Base-by-base conservation (phyloP, 2,797 vertebrate genomes). In the Gallinago solitaria region DNA sequence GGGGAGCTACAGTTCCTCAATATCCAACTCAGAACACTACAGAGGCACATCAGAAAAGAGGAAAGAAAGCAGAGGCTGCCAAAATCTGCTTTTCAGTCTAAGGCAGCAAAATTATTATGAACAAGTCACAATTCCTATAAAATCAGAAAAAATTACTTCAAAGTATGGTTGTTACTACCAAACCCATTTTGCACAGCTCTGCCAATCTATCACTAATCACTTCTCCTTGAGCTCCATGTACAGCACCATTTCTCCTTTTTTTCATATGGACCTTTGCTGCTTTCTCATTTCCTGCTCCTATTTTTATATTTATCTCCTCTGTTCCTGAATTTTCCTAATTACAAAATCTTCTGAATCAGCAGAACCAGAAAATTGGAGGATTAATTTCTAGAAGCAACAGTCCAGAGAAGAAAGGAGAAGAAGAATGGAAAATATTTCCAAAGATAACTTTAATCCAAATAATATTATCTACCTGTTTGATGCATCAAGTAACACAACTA, bases 371-470 rank as follows among this genome's bases (percentile, higher is more conserved):
- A 74, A 11, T 53, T 6, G 1, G 27, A 77, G 51, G 14, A 84
- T 28, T n/a, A 33, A 24, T 57, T 87, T 68, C 56, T 53, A 87
- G 67, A 74, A 93, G 78, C 39, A 77, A 71, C 14, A 79, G 61
- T 15, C 43, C 47, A 48, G 41, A n/a, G 11, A 69, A 6, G 4
- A 56, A 68, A 81, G 53, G 18, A 63, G 17, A 77, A 83, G 61
- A 77, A 68, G 91, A 96, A 96, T 56, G 70, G 71, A 89, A 95
- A 83, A 79, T 9, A 93, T 87, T 97, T 89, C 74, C 60, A 89
- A 93, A 96, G 14, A 28, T 80, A 95, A 92, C 68, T 84, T 97
- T 94, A 92, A 93, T 73, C 43, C 51, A 32, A 74, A 47, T 37
- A 61, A 45, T 71, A 54, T 83, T 83, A 87, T 76, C 93, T 79